phyloP scores from a whole-genome alignment of 2,797 vertebrate genomes.

The Esox lucius region DNA sequence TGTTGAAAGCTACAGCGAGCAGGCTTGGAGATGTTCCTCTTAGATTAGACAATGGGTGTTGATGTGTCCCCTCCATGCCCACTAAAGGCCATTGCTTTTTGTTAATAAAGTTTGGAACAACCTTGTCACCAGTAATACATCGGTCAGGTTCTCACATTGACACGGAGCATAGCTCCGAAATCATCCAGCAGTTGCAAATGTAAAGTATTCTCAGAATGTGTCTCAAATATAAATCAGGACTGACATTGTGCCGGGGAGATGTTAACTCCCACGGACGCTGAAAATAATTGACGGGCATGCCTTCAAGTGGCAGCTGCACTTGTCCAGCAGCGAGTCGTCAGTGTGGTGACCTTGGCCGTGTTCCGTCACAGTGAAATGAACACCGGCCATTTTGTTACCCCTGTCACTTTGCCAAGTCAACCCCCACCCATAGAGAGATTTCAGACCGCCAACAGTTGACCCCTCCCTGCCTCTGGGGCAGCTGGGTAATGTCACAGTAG shows the following conservation, averaged over 20 bases:
- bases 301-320: constrained; percentile 77
- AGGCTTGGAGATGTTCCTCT: constrained; percentile 28
- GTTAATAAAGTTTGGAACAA: background rate
- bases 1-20: constrained; percentile 36
- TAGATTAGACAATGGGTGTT: constrained; percentile 20
- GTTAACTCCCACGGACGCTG: constrained; percentile 49
- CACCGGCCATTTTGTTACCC: constrained; percentile 77
- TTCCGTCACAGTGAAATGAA: constrained; percentile 73
- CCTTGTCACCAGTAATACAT: background rate
- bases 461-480: constrained; percentile 57
- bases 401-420: constrained; percentile 72
- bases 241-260: constrained; percentile 32
- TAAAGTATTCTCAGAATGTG: background rate
- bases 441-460: constrained; percentile 42
- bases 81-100: constrained; percentile 18
- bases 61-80: constrained; percentile 26
- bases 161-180: background rate
- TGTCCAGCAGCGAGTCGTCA: constrained; percentile 66
- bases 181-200: background rate
- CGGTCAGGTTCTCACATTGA: background rate
- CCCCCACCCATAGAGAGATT: constrained; percentile 20
- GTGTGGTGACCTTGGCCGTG: constrained; percentile 73
- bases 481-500: constrained; percentile 55
- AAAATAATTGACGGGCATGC: constrained; percentile 79
- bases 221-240: background rate